phyloP scores from a whole-genome alignment of 2,797 vertebrate species.

The Parauchenoglanis punctatus region DNA sequence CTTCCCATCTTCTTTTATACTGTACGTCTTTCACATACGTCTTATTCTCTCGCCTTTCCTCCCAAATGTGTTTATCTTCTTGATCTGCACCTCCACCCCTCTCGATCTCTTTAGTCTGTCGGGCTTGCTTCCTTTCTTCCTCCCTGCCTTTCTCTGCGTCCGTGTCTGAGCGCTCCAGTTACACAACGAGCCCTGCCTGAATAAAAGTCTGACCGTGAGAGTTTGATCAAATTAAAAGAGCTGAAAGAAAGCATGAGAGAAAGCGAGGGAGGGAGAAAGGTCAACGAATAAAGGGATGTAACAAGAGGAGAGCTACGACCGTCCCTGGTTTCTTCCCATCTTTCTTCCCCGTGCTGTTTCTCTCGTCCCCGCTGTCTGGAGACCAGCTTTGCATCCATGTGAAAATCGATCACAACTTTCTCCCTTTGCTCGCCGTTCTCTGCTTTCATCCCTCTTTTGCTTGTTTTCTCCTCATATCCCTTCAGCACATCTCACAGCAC shows the following conservation, averaged over 20 bases:
- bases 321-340: conserved; percentile 60
- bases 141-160: conserved; percentile 18
- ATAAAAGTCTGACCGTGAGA: conserved; percentile 61
- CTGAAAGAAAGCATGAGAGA: conserved; percentile 35
- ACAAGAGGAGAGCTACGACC: conserved; percentile 62
- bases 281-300: conserved; percentile 50
- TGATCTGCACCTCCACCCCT: background rate
- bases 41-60: conserved; percentile 23
- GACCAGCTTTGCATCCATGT: conserved; percentile 68
- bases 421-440: conserved; percentile 49
- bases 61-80: background rate
- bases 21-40: background rate
- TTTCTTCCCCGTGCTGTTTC: conserved; percentile 48
- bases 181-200: conserved; percentile 47
- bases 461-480: conserved; percentile 7
- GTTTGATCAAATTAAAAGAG: conserved; percentile 50
- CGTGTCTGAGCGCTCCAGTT: conserved; percentile 55
- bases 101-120: background rate
- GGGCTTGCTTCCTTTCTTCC: background rate
- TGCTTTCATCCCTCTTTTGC: conserved; percentile 30
- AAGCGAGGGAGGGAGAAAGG: conserved; percentile 43
- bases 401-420: conserved; percentile 73
- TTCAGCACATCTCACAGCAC: conserved; percentile 15
- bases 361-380: conserved; percentile 56
- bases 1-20: background rate